phyloP scores from a whole-genome alignment of 2,797 vertebrate genomes.

The Leptodactylus fallax region DNA sequence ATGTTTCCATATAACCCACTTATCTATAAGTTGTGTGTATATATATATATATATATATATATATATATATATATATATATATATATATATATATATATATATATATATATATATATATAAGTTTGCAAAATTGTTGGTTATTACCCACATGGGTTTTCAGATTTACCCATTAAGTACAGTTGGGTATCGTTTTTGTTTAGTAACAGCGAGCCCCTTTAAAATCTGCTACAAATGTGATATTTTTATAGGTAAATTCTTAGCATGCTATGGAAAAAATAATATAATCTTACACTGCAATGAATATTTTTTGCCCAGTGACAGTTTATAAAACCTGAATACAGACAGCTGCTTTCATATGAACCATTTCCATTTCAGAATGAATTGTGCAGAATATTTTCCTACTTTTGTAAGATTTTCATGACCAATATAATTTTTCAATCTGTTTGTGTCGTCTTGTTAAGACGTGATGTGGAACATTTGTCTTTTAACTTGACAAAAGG shows the following conservation, averaged over 20 bases:
- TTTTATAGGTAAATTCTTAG: constrained; percentile 24
- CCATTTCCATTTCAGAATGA: constrained; percentile 36
- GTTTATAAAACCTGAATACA: constrained; percentile 49
- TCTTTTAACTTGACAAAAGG: constrained; percentile 50
- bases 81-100: too few species aligned
- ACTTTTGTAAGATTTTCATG: constrained; percentile 30
- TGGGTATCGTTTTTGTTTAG: neutral
- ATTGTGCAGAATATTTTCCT: constrained; percentile 49
- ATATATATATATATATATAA: too few species aligned
- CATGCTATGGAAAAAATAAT: constrained; percentile 28
- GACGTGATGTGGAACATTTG: constrained; percentile 55
- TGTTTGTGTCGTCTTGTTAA: constrained; percentile 52
- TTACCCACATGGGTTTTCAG: too few species aligned
- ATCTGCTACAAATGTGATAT: neutral
- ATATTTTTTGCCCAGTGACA: constrained; percentile 30
- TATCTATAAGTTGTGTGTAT: too few species aligned
- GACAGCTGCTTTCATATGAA: constrained; percentile 50
- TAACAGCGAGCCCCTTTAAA: neutral
- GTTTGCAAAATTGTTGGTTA: too few species aligned
- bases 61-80: too few species aligned
- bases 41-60: too few species aligned
- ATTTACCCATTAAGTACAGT: too few species aligned
- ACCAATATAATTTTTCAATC: constrained; percentile 53
- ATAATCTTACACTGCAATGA: constrained; percentile 15
- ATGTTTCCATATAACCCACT: too few species aligned